Evolutionary conservation across 2,113 vertebrate species (phyloP).

Genomic region (Euleptes europaea): DNA sequence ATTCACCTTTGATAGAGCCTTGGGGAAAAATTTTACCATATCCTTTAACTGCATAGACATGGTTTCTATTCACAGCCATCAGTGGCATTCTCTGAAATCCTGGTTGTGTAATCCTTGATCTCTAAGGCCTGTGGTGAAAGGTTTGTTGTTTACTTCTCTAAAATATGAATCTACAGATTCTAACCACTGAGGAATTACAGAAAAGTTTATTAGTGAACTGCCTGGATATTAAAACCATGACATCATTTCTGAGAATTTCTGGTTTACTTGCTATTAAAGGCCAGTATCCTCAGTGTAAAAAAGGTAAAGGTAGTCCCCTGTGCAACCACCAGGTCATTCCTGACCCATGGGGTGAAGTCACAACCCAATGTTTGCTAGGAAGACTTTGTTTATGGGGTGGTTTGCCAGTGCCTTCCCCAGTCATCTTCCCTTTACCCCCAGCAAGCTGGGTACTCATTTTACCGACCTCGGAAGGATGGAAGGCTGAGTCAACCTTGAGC

Average conservation of each 20-base stretch:
- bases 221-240: slow-evolving; percentile 24
- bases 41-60: background rate
- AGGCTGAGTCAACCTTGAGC: no score
- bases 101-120: slow-evolving; percentile 30
- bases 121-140: background rate
- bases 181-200: slow-evolving; percentile 31
- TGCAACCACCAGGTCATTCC: no score
- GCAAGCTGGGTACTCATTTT: no score
- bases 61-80: slow-evolving; percentile 27
- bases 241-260: slow-evolving; percentile 35
- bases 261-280: slow-evolving; percentile 45
- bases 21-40: slow-evolving; percentile 24
- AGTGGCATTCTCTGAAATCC: background rate
- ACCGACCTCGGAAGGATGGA: no score
- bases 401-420: no score
- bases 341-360: no score
- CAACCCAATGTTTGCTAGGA: no score
- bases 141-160: slow-evolving; percentile 9
- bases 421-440: no score
- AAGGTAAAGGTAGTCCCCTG: no score
- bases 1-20: slow-evolving; percentile 48
- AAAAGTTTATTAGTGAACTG: slow-evolving; percentile 52
- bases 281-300: slow-evolving; percentile 26
- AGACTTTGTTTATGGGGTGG: no score
- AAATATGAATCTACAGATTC: slow-evolving; percentile 28